Percentiles rank a stretch among this genome's conserved stretches.
Conservation (phyloP, 2,797 vertebrate genomes). For the Girardinus metallicus region DNA sequence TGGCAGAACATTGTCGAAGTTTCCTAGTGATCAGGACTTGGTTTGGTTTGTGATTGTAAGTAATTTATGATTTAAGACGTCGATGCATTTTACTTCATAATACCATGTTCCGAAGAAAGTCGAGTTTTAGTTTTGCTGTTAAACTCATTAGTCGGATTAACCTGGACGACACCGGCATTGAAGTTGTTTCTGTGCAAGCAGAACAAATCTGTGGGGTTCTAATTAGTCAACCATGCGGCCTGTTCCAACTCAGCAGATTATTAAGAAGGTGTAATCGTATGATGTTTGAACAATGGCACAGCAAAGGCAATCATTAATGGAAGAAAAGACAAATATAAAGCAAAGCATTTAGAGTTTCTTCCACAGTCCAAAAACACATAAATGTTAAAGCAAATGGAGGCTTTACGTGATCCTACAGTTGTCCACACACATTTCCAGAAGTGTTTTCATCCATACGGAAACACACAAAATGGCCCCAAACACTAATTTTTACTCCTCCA, state of each 20-base stretch:
- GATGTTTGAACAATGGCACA: neutral
- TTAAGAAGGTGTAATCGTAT: neutral
- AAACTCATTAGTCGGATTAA: neutral
- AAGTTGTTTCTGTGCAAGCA: neutral
- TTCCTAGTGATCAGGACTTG: neutral
- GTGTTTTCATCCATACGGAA: neutral
- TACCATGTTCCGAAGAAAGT: neutral
- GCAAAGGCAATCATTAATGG: neutral
- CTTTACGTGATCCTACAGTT: neutral
- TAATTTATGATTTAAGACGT: neutral
- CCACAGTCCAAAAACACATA: neutral
- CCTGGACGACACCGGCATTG: neutral
- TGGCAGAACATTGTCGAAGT: too few species aligned
- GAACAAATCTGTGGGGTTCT: neutral
- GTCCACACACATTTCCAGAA: neutral
- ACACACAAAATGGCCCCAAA: neutral
- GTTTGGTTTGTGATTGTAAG: neutral
- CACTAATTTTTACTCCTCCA: neutral
- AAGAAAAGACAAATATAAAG: neutral
- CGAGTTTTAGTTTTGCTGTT: neutral
- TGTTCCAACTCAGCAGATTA: neutral
- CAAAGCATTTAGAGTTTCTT: neutral
- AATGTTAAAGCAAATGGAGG: neutral
- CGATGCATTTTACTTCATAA: neutral
- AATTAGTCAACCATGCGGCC: neutral